Conservation (phyloP, 2,797 vertebrate genomes). For the Sebastes trivittatus region DNA sequence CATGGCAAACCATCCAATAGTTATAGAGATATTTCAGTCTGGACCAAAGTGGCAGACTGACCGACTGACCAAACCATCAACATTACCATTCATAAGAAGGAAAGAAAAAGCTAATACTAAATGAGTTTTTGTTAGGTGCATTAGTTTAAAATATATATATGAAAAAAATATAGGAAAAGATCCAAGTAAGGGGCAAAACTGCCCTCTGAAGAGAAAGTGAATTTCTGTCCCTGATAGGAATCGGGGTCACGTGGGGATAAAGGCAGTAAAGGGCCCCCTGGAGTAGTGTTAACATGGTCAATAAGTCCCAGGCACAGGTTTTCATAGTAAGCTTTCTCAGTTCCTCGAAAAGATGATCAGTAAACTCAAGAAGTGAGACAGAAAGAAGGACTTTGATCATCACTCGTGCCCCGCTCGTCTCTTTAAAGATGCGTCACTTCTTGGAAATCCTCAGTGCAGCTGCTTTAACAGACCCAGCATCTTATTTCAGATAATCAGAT, state of each 20-base stretch:
- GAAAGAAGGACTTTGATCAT: background rate
- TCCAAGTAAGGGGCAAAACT: background rate
- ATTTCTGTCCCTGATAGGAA: background rate
- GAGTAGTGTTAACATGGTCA: too few relatives aligned
- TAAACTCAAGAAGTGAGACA: background rate
- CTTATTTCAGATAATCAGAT: background rate
- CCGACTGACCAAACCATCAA: too few relatives aligned
- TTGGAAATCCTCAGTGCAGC: background rate
- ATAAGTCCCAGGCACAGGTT: background rate
- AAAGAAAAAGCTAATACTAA: background rate
- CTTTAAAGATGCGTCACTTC: background rate
- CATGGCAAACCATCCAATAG: too few relatives aligned
- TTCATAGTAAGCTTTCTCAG: background rate
- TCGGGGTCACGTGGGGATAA: accelerated
- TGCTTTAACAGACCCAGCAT: background rate
- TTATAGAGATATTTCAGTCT: background rate
- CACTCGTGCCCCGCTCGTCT: background rate
- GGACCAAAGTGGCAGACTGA: background rate
- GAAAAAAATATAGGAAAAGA: background rate
- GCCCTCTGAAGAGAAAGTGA: background rate
- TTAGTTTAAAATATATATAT: background rate
- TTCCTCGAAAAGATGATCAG: background rate
- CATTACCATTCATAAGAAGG: too few relatives aligned
- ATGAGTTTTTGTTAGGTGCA: background rate
- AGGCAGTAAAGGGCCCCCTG: background rate